These are phyloP conservation scores for Polydrusus tereticollis DNA, from an alignment of 2,888 invertebrate genomes.

Conservation along the genomic window DNA sequence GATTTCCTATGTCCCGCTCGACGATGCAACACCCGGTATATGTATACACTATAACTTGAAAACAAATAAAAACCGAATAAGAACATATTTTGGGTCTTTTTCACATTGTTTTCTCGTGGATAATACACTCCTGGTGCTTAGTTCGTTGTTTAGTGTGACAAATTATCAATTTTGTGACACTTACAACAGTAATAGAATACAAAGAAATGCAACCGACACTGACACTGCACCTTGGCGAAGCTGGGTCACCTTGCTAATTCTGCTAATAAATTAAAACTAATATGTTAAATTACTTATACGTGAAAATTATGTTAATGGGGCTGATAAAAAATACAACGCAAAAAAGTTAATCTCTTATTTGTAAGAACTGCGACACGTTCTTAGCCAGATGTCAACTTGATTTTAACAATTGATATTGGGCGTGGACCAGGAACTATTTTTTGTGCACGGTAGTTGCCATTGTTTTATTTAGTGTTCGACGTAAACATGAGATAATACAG, in stretches of 20 bases:
- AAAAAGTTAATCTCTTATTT: constrained; percentile 20
- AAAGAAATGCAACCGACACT: no score
- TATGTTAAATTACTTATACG: not conserved
- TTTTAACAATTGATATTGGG: constrained; percentile 13
- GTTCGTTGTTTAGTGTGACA: no score
- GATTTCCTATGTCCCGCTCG: no score
- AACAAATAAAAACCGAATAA: no score
- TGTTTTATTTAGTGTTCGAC: not conserved
- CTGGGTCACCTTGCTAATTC: not conserved
- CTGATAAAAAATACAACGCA: not conserved
- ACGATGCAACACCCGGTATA: no score
- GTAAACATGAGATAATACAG: not conserved
- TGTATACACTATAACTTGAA: no score
- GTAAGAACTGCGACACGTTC: not conserved
- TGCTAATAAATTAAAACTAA: not conserved
- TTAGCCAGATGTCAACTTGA: constrained; percentile 19
- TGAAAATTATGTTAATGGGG: constrained; percentile 1
- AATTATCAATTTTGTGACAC: no score
- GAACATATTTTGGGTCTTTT: no score
- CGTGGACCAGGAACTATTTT: constrained; percentile 31
- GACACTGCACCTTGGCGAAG: no score
- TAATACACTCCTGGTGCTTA: no score
- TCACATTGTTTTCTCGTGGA: no score
- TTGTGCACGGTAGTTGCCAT: not conserved
- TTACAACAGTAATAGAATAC: no score